Percentiles rank a stretch among this genome's conserved stretches.
These are phyloP conservation scores for Bombus waltoni DNA, from an alignment of 1,140 invertebrate species.

Conservation along the genomic window DNA sequence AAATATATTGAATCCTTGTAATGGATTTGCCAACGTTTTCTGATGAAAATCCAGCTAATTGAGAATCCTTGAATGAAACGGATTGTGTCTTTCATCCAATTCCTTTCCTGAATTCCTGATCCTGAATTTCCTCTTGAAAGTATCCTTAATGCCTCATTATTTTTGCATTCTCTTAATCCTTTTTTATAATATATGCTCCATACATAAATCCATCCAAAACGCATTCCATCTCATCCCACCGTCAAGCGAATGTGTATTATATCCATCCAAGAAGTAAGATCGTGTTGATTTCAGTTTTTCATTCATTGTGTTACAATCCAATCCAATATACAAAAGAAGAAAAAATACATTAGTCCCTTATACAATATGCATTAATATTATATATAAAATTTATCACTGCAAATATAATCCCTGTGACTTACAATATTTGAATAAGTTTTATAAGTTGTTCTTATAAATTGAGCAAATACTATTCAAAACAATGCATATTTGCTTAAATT, in stretches of 20 bases:
- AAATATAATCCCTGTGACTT: constrained; percentile 65
- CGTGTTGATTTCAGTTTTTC: constrained; percentile 83
- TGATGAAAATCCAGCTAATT: constrained; percentile 76
- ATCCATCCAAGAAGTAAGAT: constrained; percentile 83
- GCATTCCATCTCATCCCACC: constrained; percentile 75
- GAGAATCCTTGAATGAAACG: constrained; percentile 70
- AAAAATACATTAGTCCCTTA: constrained; percentile 83
- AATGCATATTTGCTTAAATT: background rate
- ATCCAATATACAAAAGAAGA: constrained; percentile 84
- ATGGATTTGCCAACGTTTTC: constrained; percentile 73
- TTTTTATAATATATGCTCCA: constrained; percentile 74
- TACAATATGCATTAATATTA: constrained; percentile 63
- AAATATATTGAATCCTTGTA: constrained; percentile 70
- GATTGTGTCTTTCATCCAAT: constrained; percentile 66
- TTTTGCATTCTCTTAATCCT: constrained; percentile 67
- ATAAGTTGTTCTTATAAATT: constrained; percentile 6
- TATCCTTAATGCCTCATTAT: constrained; percentile 69
- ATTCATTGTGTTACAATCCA: constrained; percentile 83
- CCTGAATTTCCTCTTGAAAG: constrained; percentile 74
- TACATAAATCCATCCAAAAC: constrained; percentile 80
- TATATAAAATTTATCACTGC: constrained; percentile 66
- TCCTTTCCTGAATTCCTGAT: constrained; percentile 70
- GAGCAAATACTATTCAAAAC: constrained; percentile 30
- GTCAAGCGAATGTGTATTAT: constrained; percentile 79
- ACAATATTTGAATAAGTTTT: background rate